These are phyloP conservation scores for Piaya cayana DNA, from an alignment of 2,113 vertebrate genomes.

Conservation along the genomic window DNA sequence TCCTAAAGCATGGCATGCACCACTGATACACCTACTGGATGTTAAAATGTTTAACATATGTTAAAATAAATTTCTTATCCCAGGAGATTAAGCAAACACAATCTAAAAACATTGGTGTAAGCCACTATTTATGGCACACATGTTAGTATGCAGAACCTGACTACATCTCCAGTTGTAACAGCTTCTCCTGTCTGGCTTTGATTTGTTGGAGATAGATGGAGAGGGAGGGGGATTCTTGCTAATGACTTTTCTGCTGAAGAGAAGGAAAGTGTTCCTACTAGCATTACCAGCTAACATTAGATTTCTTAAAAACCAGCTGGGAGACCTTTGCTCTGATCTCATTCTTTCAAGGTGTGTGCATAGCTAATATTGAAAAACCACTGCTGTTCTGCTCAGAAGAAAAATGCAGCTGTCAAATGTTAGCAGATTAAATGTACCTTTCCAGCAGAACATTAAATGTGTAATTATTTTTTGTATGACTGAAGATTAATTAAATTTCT, in stretches of 20 bases:
- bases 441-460: conserved; percentile 70
- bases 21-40: background rate
- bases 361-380: conserved; percentile 66
- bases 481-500: conserved; percentile 71
- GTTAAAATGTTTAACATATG: conserved; percentile 14
- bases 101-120: background rate
- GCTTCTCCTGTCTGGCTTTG: conserved; percentile 55
- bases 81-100: conserved; percentile 11
- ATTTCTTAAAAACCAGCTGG: conserved; percentile 57
- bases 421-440: conserved; percentile 73
- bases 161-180: conserved; percentile 1
- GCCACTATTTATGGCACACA: background rate
- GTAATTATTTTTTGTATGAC: conserved; percentile 75
- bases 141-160: conserved; percentile 20
- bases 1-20: background rate
- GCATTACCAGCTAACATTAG: conserved; percentile 32
- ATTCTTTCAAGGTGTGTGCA: conserved; percentile 68
- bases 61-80: conserved; percentile 32
- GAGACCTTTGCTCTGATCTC: conserved; percentile 64
- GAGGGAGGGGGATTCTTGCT: conserved; percentile 11
- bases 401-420: conserved; percentile 76
- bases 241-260: conserved; percentile 24
- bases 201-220: conserved; percentile 47
- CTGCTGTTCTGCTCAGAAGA: conserved; percentile 59
- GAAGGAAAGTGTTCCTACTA: conserved; percentile 45